Evolutionary conservation across 2,113 vertebrate species (phyloP), one percentile per base, ranked within the genome.

Genomic region (Pavo muticus): DNA sequence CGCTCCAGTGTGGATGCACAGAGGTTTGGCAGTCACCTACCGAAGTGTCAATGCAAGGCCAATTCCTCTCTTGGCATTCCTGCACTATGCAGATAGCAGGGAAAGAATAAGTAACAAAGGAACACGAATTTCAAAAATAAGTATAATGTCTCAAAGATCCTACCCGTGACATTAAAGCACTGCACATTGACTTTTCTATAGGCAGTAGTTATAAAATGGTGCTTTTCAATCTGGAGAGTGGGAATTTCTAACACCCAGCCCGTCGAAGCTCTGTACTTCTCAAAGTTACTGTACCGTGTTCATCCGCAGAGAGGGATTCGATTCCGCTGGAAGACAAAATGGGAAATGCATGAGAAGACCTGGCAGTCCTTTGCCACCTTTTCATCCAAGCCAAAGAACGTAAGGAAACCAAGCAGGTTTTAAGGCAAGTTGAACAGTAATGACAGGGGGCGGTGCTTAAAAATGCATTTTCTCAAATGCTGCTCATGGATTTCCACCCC

Each of bases 311-410:
- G 56, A 80, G 61, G 27, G 65, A 82, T 64, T 95, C 94, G 0
- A 65, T 71, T 64, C 92, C 90, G 2, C 97, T 98, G 95, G 24
- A 96, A 97, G 79, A 87, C 65, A 96, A 93, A 93, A 91, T 4
- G 11, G 81, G 88, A 45, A 40, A 71, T 1, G 5, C 5, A 0
- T 96, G 42, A 97, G 72, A 15, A 56, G 8, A n/a, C 3, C 29
- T 10, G 3, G 5, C 52, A 23, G 23, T 1, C 54, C 56, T 23
- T 4, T 14, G 32, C 65, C 8, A 4, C 0, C 0, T 7, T 10
- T 8, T 20, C 69, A 1, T 20, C 3, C 9, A 5, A 24, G 23
- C 16, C 37, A 40, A 27, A 39, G 61, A 40, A 64, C 8, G 17
- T 29, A 25, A 64, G 61, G 39, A 40, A 64, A 64, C 16, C 10